phyloP scores from a whole-genome alignment of 2,113 vertebrate genomes.

The Smithornis capensis region DNA sequence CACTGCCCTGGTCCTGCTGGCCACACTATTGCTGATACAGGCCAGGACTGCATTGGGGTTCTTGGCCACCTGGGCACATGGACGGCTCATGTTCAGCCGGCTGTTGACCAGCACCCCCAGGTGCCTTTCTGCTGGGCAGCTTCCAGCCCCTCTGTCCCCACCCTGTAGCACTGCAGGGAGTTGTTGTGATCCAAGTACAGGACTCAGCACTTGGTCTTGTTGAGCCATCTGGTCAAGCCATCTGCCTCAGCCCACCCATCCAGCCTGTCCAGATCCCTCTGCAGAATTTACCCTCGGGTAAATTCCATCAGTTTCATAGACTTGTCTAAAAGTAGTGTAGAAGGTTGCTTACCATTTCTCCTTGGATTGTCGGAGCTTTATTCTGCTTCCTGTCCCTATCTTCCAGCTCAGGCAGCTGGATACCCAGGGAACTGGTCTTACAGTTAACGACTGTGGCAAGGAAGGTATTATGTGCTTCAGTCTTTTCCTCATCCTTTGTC shows the following conservation, averaged over 20 bases:
- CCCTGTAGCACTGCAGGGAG: background rate
- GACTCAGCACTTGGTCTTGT: background rate
- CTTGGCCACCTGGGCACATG: background rate
- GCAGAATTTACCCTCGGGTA: background rate
- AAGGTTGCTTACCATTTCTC: too few relatives aligned
- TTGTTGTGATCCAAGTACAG: background rate
- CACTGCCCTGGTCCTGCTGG: background rate
- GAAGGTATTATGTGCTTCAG: background rate
- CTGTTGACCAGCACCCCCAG: too few relatives aligned
- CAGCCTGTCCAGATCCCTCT: background rate
- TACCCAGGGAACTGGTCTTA: background rate
- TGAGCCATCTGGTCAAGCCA: background rate
- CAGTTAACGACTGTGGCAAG: background rate
- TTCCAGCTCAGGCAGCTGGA: background rate
- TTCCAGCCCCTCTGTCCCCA: background rate
- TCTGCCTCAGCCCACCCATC: background rate
- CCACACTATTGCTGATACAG: background rate
- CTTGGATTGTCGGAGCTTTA: too few relatives aligned
- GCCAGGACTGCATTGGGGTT: too few relatives aligned
- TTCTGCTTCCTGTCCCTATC: too few relatives aligned
- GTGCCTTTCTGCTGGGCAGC: background rate
- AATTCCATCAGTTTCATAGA: background rate
- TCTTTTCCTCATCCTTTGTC: background rate
- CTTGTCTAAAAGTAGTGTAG: too few relatives aligned
- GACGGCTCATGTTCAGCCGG: background rate